Evolutionary conservation across 30 jellyfish, hydroid and myxozoan species (phyloP).

Genomic region (Phacellophora camtschatica): DNA sequence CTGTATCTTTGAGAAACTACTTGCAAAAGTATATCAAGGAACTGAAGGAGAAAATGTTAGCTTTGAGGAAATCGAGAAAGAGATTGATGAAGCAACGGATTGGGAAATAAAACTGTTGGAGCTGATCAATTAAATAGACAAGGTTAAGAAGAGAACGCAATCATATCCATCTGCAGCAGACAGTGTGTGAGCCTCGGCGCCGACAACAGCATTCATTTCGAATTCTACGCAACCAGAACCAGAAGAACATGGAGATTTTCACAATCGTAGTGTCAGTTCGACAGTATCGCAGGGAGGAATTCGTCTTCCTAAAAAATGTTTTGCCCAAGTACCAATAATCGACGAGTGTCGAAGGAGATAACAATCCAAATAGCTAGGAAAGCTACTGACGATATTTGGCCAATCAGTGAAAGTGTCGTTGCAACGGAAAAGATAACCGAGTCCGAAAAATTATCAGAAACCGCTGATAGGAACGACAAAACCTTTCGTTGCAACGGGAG

Average conservation of each 20-base stretch:
- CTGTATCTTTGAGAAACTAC: no score
- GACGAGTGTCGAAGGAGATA: conserved; percentile 17
- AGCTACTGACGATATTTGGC: conserved; percentile 32
- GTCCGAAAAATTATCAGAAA: background rate
- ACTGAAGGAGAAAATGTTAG: background rate
- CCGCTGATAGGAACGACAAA: background rate
- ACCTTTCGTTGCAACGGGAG: background rate
- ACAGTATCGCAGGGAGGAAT: background rate
- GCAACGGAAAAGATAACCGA: background rate
- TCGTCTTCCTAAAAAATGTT: conserved; percentile 32
- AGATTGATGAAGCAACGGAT: background rate
- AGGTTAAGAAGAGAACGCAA: background rate
- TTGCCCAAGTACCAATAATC: conserved; percentile 10
- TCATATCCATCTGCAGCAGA: background rate
- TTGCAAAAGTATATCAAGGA: no score
- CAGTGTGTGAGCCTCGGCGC: background rate
- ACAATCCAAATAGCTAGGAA: conserved; percentile 26
- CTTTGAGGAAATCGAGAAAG: background rate
- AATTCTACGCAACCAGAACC: background rate
- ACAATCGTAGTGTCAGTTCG: background rate
- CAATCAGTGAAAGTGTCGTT: conserved; percentile 19
- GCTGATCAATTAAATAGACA: background rate
- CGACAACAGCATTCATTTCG: background rate
- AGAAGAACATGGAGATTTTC: background rate
- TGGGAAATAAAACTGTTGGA: background rate